phyloP scores from a whole-genome alignment of 2,797 vertebrate genomes.

The Aulostomus chinensis region DNA sequence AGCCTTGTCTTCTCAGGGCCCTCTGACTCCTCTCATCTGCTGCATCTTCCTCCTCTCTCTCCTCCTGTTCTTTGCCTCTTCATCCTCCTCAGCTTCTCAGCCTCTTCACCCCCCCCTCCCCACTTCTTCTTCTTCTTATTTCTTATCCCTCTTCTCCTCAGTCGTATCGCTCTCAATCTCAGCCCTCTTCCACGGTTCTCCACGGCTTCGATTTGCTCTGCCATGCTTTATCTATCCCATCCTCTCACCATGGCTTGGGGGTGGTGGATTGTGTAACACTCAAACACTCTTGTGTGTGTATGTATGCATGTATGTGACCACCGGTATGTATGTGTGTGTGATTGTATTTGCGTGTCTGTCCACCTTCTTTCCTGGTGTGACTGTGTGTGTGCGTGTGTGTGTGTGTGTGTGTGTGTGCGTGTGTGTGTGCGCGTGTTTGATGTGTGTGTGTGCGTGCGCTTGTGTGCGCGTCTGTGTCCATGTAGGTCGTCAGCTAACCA shows the following conservation, averaged over 20 bases:
- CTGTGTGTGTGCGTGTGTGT: constrained; percentile 11
- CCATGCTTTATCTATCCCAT: constrained; percentile 76
- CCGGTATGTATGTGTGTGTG: constrained; percentile 58
- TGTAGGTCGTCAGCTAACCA: constrained; percentile 98
- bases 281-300: constrained; percentile 68
- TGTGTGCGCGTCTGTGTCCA: constrained; percentile 30
- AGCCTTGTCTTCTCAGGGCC: constrained; percentile 61
- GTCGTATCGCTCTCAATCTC: constrained; percentile 53
- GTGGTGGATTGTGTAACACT: constrained; percentile 72
- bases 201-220: constrained; percentile 71
- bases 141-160: constrained; percentile 24
- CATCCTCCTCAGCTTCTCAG: constrained; percentile 41
- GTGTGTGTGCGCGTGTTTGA: constrained; percentile 28
- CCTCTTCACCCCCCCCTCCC: constrained; percentile 20
- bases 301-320: constrained; percentile 50
- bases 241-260: constrained; percentile 70
- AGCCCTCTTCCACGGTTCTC: constrained; percentile 61
- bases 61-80: constrained; percentile 55
- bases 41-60: constrained; percentile 52
- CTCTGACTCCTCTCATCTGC: constrained; percentile 69
- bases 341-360: constrained; percentile 77
- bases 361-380: constrained; percentile 85
- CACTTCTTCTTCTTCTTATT: constrained; percentile 34
- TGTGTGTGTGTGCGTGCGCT: constrained; percentile 14
- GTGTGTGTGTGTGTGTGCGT: constrained; percentile 18